These are phyloP conservation scores for Threskiornis aethiopicus DNA, from an alignment of 2,797 vertebrate genomes.

Conservation along the genomic window DNA sequence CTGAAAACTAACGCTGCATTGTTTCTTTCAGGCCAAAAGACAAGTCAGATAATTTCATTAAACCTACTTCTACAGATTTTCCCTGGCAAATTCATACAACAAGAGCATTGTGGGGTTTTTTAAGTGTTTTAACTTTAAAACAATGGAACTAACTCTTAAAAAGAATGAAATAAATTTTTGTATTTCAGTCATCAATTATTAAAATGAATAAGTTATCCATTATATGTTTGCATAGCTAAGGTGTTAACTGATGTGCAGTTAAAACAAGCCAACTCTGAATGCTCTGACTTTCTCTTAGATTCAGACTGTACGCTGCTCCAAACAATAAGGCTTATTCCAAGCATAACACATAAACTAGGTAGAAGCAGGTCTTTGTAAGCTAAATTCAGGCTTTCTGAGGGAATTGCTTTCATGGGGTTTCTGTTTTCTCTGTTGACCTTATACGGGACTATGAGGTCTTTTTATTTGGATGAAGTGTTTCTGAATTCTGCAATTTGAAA, in stretches of 20 bases:
- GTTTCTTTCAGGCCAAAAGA: not conserved
- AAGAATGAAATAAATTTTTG: not conserved
- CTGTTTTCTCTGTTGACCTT: not conserved
- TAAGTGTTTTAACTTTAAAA: not conserved
- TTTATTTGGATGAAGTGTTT: not conserved
- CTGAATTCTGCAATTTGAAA: not conserved
- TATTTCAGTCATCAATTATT: not conserved
- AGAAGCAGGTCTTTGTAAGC: not conserved
- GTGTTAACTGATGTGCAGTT: not conserved
- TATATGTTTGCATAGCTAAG: not conserved
- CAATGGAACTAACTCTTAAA: not conserved
- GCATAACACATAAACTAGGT: not conserved
- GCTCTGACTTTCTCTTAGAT: not conserved
- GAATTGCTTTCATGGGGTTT: not conserved
- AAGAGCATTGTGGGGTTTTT: accelerated
- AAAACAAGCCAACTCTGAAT: not conserved
- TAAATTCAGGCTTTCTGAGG: not conserved
- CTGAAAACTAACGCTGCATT: not conserved
- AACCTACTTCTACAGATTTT: not conserved
- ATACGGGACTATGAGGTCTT: not conserved
- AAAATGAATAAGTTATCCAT: not conserved
- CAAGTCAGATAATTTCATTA: not conserved
- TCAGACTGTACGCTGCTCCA: not conserved
- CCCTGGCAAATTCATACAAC: not conserved
- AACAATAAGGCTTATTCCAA: not conserved